Percentiles rank a stretch among this genome's conserved stretches.
Evolutionary conservation across 2,797 vertebrate species (phyloP).

Genomic region (Mormyrus hasselquistii): DNA sequence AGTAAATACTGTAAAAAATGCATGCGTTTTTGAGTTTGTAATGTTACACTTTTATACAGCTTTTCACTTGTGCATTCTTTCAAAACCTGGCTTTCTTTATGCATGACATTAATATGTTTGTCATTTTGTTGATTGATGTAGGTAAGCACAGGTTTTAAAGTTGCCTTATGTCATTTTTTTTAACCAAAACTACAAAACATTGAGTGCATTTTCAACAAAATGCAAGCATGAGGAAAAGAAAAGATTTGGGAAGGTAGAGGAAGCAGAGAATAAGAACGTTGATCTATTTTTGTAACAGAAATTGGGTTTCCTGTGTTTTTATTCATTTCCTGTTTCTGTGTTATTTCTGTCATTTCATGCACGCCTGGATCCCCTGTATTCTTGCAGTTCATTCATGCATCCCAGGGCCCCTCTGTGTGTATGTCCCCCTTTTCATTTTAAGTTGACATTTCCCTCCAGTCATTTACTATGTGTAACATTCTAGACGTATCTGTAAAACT

Average conservation of each 20-base stretch:
- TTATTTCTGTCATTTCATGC: constrained; percentile 15
- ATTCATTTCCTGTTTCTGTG: constrained; percentile 16
- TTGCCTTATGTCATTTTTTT: background rate
- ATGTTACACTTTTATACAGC: background rate
- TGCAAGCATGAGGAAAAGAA: background rate
- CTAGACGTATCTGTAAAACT: background rate
- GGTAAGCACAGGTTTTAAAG: background rate
- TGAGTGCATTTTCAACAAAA: background rate
- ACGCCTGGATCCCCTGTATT: background rate
- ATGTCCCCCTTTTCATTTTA: background rate
- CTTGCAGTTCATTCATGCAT: background rate
- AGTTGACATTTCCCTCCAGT: background rate
- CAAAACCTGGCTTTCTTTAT: background rate
- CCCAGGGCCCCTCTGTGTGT: background rate
- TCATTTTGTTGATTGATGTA: background rate
- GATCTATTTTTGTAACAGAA: constrained; percentile 17
- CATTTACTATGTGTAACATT: background rate
- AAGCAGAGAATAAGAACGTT: constrained; percentile 7
- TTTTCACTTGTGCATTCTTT: background rate
- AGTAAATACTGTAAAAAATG: background rate
- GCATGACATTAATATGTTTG: background rate
- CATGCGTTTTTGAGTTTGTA: background rate
- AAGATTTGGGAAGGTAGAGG: constrained; percentile 15
- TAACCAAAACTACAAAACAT: background rate
- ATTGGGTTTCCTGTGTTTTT: constrained; percentile 19